A percentile compares a stretch with the other conserved stretches of the same genome.
Evolutionary conservation across 1,140 invertebrate genomes (phyloP).

Genomic region (Temnothorax nylanderi): DNA sequence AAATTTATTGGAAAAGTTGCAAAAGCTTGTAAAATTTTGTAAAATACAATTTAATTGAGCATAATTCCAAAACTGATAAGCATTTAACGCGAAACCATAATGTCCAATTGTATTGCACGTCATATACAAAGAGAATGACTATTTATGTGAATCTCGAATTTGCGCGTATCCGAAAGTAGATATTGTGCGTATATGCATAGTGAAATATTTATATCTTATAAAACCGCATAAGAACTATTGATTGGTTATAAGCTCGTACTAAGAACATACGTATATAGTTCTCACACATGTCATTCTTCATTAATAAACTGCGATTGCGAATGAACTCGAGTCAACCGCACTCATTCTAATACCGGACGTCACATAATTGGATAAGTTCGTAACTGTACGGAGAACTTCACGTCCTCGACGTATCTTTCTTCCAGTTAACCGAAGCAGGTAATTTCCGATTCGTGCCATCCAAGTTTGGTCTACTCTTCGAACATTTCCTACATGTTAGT

Average conservation of each 20-base stretch:
- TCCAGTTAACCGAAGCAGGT: conserved; percentile 66
- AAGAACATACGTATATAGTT: neutral
- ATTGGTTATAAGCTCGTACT: neutral
- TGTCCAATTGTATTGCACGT: neutral
- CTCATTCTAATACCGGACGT: conserved; percentile 17
- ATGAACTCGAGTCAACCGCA: conserved; percentile 33
- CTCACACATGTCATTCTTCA: neutral
- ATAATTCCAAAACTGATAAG: neutral
- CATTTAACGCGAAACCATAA: neutral
- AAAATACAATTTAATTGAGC: neutral
- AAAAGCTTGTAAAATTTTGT: neutral
- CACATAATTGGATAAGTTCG: conserved; percentile 43
- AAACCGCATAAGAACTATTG: conserved; percentile 17
- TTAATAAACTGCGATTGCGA: neutral
- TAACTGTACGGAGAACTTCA: conserved; percentile 59
- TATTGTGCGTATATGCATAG: conserved; percentile 44
- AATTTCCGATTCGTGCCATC: conserved; percentile 65
- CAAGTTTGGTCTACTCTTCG: conserved; percentile 68
- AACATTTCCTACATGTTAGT: conserved; percentile 86
- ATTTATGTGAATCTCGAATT: neutral
- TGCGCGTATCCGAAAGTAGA: neutral
- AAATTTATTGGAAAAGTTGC: neutral
- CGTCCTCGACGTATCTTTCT: conserved; percentile 71
- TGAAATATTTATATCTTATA: conserved; percentile 28
- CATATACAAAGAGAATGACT: neutral